A percentile compares a stretch with the other conserved stretches of the same genome.
Evolutionary conservation across 2,113 vertebrate species (phyloP).

Genomic region (Corythoichthys haematopterus): DNA sequence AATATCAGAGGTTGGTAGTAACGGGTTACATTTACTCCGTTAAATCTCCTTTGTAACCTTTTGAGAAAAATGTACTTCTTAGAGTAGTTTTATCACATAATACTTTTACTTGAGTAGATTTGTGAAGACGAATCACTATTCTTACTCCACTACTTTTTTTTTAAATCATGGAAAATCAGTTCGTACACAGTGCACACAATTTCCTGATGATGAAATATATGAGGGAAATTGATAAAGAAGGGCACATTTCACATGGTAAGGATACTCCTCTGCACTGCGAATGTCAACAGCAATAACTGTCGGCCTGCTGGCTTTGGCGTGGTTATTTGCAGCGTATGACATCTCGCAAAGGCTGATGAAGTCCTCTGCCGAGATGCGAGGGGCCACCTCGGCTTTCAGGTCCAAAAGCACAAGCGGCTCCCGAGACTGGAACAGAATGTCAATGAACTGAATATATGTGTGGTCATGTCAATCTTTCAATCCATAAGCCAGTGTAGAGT

Average conservation of each 20-base stretch:
- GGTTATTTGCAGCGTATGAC: constrained; percentile 76
- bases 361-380: constrained; percentile 93
- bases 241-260: constrained; percentile 60
- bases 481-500: too few species aligned
- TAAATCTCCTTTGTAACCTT: too few species aligned
- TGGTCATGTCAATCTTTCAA: too few species aligned
- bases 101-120: too few species aligned
- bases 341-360: constrained; percentile 93
- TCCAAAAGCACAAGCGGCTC: constrained; percentile 87
- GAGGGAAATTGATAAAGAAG: not conserved
- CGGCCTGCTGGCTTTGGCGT: constrained; percentile 83
- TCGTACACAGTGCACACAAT: not conserved
- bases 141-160: too few species aligned
- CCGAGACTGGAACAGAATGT: constrained; percentile 75
- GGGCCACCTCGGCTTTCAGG: constrained; percentile 91
- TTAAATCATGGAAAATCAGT: too few species aligned
- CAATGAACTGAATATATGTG: not conserved
- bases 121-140: too few species aligned
- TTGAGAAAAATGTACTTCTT: too few species aligned
- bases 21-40: too few species aligned
- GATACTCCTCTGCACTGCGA: constrained; percentile 93
- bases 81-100: too few species aligned
- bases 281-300: constrained; percentile 93
- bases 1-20: too few species aligned
- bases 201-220: not conserved